Conservation (phyloP, 2,113 vertebrate species). For the Rhea americana region DNA sequence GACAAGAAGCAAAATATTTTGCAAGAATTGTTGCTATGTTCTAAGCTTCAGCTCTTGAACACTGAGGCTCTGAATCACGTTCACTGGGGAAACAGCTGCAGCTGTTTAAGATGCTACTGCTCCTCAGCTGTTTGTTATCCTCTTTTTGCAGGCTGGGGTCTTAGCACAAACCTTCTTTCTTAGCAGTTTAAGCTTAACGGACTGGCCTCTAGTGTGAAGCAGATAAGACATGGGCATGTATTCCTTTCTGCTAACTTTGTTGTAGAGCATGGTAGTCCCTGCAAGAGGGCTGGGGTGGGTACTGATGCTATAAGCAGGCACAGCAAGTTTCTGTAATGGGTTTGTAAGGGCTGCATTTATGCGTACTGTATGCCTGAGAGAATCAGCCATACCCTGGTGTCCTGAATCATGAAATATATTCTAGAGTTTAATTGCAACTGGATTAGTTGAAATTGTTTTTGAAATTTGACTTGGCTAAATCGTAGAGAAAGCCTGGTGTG, state of each 20-base stretch:
- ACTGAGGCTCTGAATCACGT: slow-evolving; percentile 56
- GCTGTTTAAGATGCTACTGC: slow-evolving; percentile 70
- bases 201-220: neutral
- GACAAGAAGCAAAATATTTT: slow-evolving; percentile 65
- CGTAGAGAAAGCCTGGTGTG: neutral
- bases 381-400: neutral
- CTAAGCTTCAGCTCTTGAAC: slow-evolving; percentile 47
- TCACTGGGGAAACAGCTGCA: slow-evolving; percentile 68
- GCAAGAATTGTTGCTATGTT: slow-evolving; percentile 65
- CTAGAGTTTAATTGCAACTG: neutral
- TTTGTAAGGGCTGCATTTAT: neutral
- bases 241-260: rapidly evolving
- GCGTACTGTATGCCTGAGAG: neutral
- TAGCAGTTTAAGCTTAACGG: neutral
- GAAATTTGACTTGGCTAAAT: slow-evolving; percentile 39
- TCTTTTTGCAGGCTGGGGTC: slow-evolving; percentile 3
- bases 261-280: neutral
- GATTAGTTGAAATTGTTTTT: slow-evolving; percentile 22
- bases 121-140: slow-evolving; percentile 60
- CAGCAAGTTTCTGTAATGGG: neutral
- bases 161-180: neutral
- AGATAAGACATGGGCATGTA: neutral
- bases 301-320: neutral
- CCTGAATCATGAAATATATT: neutral
- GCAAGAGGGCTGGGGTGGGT: neutral